These are phyloP conservation scores for Strigamia maritima DNA, from an alignment of 2,888 invertebrate species.

Conservation along the genomic window DNA sequence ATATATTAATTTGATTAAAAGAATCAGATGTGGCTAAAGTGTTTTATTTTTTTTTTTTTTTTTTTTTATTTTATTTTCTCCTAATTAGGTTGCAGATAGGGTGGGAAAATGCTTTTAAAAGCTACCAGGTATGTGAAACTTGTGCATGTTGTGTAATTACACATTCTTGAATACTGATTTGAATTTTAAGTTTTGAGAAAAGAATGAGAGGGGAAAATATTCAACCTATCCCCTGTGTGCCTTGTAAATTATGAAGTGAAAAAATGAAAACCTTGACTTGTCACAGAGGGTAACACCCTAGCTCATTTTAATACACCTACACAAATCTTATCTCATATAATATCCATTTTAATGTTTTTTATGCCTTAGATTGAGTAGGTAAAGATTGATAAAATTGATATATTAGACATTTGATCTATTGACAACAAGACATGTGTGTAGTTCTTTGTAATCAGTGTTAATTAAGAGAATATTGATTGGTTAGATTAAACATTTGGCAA, in stretches of 20 bases:
- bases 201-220: background rate
- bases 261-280: slow-evolving; percentile 15
- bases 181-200: background rate
- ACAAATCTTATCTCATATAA: background rate
- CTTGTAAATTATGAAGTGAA: slow-evolving; percentile 2
- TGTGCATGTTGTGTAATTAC: background rate
- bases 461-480: background rate
- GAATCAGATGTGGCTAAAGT: background rate
- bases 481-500: too few species aligned
- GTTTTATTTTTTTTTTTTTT: background rate
- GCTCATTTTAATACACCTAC: slow-evolving; percentile 1
- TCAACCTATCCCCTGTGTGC: background rate
- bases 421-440: background rate
- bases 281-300: slow-evolving; percentile 5
- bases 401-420: background rate
- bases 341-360: background rate
- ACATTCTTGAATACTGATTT: slow-evolving; percentile 5
- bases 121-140: background rate
- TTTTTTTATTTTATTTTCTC: background rate
- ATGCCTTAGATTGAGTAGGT: background rate
- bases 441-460: background rate
- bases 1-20: slow-evolving; percentile 15
- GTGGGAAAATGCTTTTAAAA: background rate
- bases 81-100: background rate
- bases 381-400: background rate